phyloP scores from a whole-genome alignment of 2,888 invertebrate species.

The Drosophila aldrichi region DNA sequence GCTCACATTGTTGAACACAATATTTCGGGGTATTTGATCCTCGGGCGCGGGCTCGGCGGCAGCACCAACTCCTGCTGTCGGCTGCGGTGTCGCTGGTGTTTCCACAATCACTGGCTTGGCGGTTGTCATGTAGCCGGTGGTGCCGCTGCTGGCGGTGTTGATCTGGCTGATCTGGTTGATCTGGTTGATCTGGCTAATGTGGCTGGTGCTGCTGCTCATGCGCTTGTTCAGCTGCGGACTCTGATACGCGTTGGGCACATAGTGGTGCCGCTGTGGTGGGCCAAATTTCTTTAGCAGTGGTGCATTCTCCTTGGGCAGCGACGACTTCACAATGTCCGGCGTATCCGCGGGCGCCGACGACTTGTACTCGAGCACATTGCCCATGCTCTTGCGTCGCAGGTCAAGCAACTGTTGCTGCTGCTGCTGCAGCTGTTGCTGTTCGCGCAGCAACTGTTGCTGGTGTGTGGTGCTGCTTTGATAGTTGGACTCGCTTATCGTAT shows the following conservation, averaged over 20 bases:
- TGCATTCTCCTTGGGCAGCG: constrained; percentile 82
- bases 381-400: constrained; percentile 82
- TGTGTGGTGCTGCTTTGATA: constrained; percentile 1
- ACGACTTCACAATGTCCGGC: constrained; percentile 84
- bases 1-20: constrained; percentile 84
- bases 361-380: constrained; percentile 79
- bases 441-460: constrained; percentile 1
- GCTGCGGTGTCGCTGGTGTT: constrained; percentile 82
- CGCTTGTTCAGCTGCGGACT: constrained; percentile 71
- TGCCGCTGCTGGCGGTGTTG: constrained; percentile 21
- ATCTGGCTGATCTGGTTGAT: constrained; percentile 12
- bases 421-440: constrained; percentile 30
- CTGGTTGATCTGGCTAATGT: constrained; percentile 19
- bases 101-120: constrained; percentile 81
- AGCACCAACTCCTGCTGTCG: constrained; percentile 27
- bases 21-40: constrained; percentile 83
- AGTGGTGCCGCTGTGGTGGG: constrained; percentile 84
- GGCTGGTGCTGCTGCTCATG: constrained; percentile 17
- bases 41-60: constrained; percentile 54
- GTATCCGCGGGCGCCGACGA: constrained; percentile 84
- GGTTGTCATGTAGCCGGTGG: constrained; percentile 27
- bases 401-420: constrained; percentile 55
- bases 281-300: constrained; percentile 84
- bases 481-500: constrained; percentile 36
- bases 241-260: constrained; percentile 84